Conservation (phyloP, 2,797 vertebrate genomes). For the Pangasius krempfi region DNA sequence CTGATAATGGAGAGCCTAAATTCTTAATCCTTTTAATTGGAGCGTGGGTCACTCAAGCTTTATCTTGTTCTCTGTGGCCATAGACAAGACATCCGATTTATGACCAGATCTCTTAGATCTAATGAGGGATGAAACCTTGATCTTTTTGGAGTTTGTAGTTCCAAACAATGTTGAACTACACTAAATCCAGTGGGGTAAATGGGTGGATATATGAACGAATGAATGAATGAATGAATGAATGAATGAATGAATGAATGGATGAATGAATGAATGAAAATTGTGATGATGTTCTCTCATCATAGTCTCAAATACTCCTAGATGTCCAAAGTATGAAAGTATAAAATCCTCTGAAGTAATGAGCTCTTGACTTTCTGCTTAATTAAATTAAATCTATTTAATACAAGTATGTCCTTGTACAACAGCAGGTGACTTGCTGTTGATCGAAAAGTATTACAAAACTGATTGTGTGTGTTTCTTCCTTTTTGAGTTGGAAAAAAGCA, state of each 20-base stretch:
- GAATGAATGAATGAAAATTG: not conserved
- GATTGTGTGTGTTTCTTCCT: not conserved
- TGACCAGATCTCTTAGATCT: conserved; percentile 24
- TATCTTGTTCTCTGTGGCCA: conserved; percentile 37
- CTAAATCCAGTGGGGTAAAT: not conserved
- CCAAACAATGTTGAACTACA: not conserved
- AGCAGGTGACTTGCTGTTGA: not conserved
- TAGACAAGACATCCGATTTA: conserved; percentile 37
- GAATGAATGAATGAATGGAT: not conserved
- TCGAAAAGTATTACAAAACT: not conserved
- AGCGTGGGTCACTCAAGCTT: conserved; percentile 21
- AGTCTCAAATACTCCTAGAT: not conserved
- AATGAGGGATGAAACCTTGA: conserved; percentile 19
- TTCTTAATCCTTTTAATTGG: conserved; percentile 76
- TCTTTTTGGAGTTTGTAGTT: conserved; percentile 14
- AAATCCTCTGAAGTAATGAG: not conserved
- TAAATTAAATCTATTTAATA: not conserved
- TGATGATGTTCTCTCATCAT: not conserved
- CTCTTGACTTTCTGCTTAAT: not conserved
- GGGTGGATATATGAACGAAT: not conserved
- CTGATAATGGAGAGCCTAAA: conserved; percentile 75
- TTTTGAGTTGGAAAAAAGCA: not conserved
- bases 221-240: not conserved
- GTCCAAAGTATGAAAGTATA: not conserved
- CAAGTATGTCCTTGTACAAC: not conserved